Conservation (phyloP, 2,113 vertebrate genomes). For the Coryphaenoides rupestris region DNA sequence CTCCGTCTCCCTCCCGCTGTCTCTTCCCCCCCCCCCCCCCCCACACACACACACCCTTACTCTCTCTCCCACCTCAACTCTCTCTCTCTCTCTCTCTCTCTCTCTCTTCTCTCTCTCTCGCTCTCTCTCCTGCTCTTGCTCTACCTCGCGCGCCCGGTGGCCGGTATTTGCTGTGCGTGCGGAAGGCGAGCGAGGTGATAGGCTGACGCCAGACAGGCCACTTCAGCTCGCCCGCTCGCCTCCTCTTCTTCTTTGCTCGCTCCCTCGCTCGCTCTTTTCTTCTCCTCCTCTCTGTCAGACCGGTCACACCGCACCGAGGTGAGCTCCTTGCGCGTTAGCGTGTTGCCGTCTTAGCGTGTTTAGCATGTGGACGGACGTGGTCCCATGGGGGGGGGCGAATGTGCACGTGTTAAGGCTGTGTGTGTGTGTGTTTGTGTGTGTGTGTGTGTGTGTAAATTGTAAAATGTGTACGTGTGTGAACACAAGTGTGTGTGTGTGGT, state of each 20-base stretch:
- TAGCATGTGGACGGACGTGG: constrained; percentile 14
- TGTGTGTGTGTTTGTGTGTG: constrained; percentile 1
- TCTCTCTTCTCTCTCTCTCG: constrained; percentile 1
- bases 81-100: constrained; percentile 16
- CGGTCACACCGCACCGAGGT: constrained; percentile 61
- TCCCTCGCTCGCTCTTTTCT: constrained; percentile 38
- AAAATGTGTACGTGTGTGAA: constrained; percentile 3
- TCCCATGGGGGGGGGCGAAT: not conserved
- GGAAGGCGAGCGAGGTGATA: constrained; percentile 66
- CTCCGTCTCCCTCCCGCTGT: not conserved
- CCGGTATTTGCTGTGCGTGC: constrained; percentile 55
- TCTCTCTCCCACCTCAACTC: constrained; percentile 15
- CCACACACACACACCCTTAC: constrained; percentile 37
- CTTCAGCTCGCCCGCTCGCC: constrained; percentile 57
- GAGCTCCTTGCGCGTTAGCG: constrained; percentile 48
- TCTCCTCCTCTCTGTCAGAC: constrained; percentile 57
- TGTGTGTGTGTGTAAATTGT: not conserved
- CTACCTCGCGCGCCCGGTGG: constrained; percentile 50
- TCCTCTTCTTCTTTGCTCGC: constrained; percentile 12
- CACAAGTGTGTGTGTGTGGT: constrained; percentile 31
- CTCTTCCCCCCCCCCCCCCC: constrained; percentile 5
- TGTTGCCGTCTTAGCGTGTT: too few relatives aligned
- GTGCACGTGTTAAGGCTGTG: not conserved
- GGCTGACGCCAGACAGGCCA: constrained; percentile 71
- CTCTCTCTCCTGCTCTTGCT: constrained; percentile 1